These are phyloP conservation scores for Hemiscyllium ocellatum DNA, from an alignment of 2,113 vertebrate species.

Conservation along the genomic window DNA sequence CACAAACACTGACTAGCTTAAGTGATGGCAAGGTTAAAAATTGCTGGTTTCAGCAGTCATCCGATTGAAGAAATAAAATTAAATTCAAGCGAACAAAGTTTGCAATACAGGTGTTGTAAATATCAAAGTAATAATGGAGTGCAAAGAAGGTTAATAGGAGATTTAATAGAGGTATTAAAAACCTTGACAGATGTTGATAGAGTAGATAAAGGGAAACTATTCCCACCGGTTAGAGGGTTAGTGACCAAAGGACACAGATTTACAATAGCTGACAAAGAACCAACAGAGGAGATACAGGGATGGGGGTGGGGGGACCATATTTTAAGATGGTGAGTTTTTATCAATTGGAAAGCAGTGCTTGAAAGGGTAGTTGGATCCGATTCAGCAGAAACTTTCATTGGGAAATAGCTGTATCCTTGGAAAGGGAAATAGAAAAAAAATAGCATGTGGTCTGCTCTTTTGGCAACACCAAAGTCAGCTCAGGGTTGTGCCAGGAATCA, in stretches of 20 bases:
- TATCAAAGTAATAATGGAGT: background rate
- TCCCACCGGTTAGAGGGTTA: background rate
- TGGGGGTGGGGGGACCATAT: background rate
- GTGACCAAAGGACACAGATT: background rate
- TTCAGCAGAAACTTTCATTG: background rate
- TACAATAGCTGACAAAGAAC: background rate
- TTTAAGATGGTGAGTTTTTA: background rate
- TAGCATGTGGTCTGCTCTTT: too few species aligned
- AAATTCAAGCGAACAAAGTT: background rate
- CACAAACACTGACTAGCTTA: background rate
- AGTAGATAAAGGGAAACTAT: background rate
- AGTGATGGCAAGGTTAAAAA: background rate
- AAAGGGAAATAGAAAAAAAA: background rate
- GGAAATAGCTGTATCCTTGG: background rate
- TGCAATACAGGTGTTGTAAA: background rate
- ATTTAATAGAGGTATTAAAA: conserved; percentile 25
- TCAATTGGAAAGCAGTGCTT: background rate
- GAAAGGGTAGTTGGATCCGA: background rate
- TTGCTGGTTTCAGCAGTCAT: background rate
- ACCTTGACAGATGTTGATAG: background rate
- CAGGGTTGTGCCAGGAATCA: background rate
- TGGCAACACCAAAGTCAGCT: too few species aligned
- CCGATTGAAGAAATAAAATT: background rate
- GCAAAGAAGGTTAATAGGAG: conserved; percentile 14
- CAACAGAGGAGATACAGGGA: background rate